A percentile compares a stretch with the other conserved stretches of the same genome.
Evolutionary conservation across 2,888 invertebrate genomes (phyloP).

Genomic region (Diaprepes abbreviatus): DNA sequence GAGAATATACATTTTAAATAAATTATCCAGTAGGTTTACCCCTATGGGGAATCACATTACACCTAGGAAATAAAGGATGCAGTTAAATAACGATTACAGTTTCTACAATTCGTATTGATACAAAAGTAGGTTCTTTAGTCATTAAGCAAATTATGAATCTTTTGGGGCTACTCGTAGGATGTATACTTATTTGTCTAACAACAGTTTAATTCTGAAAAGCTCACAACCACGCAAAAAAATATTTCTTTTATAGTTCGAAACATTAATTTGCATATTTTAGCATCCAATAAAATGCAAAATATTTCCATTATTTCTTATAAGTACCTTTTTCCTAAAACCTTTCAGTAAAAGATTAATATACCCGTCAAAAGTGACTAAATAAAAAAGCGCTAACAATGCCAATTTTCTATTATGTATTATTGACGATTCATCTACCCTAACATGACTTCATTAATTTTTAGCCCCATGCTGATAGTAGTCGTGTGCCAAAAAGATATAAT

Average conservation of each 20-base stretch:
- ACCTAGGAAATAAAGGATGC: too few species aligned
- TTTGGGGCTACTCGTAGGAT: too few species aligned
- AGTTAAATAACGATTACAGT: too few species aligned
- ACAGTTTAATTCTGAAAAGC: too few species aligned
- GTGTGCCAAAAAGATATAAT: conserved; percentile 25
- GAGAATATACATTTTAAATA: too few species aligned
- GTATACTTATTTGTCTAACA: too few species aligned
- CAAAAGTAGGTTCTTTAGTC: too few species aligned
- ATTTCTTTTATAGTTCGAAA: too few species aligned
- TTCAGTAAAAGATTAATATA: conserved; percentile 15
- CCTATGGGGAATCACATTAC: too few species aligned
- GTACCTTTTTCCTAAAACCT: conserved; percentile 1
- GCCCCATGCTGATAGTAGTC: conserved; percentile 40
- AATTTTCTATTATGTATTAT: conserved; percentile 33
- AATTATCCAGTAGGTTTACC: too few species aligned
- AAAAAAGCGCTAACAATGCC: conserved; percentile 35
- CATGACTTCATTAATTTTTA: conserved; percentile 33
- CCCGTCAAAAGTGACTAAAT: conserved; percentile 31
- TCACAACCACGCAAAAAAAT: not conserved
- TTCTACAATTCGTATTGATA: too few species aligned
- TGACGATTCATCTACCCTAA: conserved; percentile 41
- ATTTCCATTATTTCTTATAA: not conserved
- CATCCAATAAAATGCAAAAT: not conserved
- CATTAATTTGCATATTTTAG: not conserved
- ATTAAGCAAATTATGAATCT: too few species aligned